phyloP scores from a whole-genome alignment of 2,888 invertebrate species.

The Rhyacophila evoluta region DNA sequence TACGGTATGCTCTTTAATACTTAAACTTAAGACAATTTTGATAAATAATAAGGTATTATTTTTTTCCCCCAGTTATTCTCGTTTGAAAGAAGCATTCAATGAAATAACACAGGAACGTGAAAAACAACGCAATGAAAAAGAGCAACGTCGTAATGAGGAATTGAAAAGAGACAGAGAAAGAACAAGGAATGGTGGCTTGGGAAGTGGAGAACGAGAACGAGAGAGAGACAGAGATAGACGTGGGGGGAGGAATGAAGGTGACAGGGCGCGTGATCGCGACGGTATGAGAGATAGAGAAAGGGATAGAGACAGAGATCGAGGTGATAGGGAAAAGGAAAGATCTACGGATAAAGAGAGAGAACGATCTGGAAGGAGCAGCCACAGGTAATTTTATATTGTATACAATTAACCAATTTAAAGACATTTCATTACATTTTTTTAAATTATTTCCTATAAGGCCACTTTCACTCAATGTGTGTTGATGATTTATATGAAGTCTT shows the following conservation, averaged over 20 bases:
- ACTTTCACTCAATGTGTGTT: too few relatives aligned
- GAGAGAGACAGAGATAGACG: conserved; percentile 49
- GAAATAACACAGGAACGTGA: conserved; percentile 75
- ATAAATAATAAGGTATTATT: too few relatives aligned
- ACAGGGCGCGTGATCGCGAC: conserved; percentile 63
- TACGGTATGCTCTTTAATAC: too few relatives aligned
- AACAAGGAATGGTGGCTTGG: conserved; percentile 46
- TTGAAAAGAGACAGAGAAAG: conserved; percentile 62
- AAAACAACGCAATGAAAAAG: conserved; percentile 73
- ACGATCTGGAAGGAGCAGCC: conserved; percentile 50
- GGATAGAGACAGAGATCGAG: conserved; percentile 61
- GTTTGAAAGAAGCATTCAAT: conserved; percentile 77
- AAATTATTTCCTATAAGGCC: too few relatives aligned
- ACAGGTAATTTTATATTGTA: conserved; percentile 56
- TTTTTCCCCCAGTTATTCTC: conserved; percentile 69
- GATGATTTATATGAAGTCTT: too few relatives aligned
- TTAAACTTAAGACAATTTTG: too few relatives aligned
- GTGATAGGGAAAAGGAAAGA: conserved; percentile 60
- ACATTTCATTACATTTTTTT: too few relatives aligned
- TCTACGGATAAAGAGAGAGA: neutral
- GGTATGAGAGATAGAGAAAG: conserved; percentile 65
- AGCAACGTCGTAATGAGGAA: conserved; percentile 65
- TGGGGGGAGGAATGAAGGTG: conserved; percentile 60
- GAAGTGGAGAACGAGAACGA: conserved; percentile 40
- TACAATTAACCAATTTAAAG: too few relatives aligned